Base-by-base conservation (phyloP, 2,888 invertebrate genomes). In the Drepanosiphum platanoidis region DNA sequence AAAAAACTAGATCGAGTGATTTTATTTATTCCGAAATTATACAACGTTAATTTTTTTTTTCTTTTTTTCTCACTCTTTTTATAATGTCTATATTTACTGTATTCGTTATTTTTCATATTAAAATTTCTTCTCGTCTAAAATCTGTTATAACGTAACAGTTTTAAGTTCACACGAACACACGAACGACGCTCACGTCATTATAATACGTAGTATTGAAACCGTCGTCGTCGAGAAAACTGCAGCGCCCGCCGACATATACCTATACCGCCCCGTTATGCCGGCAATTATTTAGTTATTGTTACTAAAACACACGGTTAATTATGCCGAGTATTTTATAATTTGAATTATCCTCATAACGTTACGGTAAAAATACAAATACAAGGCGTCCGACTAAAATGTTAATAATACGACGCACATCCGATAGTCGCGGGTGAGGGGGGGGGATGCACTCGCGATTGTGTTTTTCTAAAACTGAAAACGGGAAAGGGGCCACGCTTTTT, bases 111-210 rank as follows among this genome's bases (percentile, higher is more conserved):
- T 64, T 27, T 13, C 11, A 36, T n/a, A 5, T 75, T 58, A 58
- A 75, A 13, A 34, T 75, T 8, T 34, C 13, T 61, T 0, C 13
- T 61, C 0, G 27, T 61, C 58, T 58, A 36, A 75, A 36, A 61
- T 52, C 3, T 52, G n/a, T 36, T 61, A 61, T 36, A 61, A 61
- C 34, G 34, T 36, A 9, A 61, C 34, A 61, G 11, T 52, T 11
- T n/a, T 30, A 9, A 46, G 72, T 74, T 75, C 75, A 61, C 75
- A 61, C 36, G 27, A 61, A n/a, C n/a, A n/a, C n/a, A n/a, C n/a
- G n/a, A n/a, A n/a, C n/a, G n/a, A n/a, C n/a, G n/a, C n/a, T n/a
- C n/a, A n/a, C n/a, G n/a, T n/a, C n/a, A n/a, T n/a, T n/a, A n/a
- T n/a, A n/a, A n/a, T n/a, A n/a, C n/a, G n/a, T n/a, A n/a, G 61